Percentiles rank a stretch among this genome's conserved stretches.
Evolutionary conservation across 2,888 invertebrate genomes (phyloP).

Genomic region (Arge pagana): DNA sequence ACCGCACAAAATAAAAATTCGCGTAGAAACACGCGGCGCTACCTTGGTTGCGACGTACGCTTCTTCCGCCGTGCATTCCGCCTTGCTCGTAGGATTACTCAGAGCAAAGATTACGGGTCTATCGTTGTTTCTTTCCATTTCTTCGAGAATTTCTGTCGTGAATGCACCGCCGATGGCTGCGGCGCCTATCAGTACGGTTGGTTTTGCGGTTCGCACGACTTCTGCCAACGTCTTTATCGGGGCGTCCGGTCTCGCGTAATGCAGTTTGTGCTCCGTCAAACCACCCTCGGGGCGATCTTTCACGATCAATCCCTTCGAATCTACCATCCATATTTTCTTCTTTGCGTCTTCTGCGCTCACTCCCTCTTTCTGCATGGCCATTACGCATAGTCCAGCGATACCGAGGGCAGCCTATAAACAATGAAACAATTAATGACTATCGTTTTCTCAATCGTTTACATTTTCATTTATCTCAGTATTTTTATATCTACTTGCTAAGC

Average conservation of each 20-base stretch:
- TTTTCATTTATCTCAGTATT: no score
- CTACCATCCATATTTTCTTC: conserved; percentile 90
- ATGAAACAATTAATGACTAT: no score
- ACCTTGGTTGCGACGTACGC: conserved; percentile 89
- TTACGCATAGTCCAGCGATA: conserved; percentile 88
- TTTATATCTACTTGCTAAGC: no score
- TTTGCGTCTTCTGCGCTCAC: conserved; percentile 75
- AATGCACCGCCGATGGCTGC: conserved; percentile 95
- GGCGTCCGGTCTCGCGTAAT: conserved; percentile 78
- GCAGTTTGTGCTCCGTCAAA: conserved; percentile 76
- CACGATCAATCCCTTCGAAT: conserved; percentile 93
- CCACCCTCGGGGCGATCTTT: conserved; percentile 84
- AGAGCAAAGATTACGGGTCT: conserved; percentile 95
- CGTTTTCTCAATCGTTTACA: no score
- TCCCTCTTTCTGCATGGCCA: conserved; percentile 92
- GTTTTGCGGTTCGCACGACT: conserved; percentile 80
- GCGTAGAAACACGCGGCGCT: conserved; percentile 27
- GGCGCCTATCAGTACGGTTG: conserved; percentile 92
- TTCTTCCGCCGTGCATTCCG: conserved; percentile 99
- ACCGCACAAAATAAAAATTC: neutral
- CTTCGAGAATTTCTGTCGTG: conserved; percentile 80
- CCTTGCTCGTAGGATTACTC: conserved; percentile 97
- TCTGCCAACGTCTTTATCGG: conserved; percentile 80
- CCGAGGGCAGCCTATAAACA: conserved; percentile 84
- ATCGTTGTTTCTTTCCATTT: conserved; percentile 84